These are phyloP conservation scores for Scaptomyza caliginosa DNA, from an alignment of 2,888 invertebrate genomes.

Conservation along the genomic window DNA sequence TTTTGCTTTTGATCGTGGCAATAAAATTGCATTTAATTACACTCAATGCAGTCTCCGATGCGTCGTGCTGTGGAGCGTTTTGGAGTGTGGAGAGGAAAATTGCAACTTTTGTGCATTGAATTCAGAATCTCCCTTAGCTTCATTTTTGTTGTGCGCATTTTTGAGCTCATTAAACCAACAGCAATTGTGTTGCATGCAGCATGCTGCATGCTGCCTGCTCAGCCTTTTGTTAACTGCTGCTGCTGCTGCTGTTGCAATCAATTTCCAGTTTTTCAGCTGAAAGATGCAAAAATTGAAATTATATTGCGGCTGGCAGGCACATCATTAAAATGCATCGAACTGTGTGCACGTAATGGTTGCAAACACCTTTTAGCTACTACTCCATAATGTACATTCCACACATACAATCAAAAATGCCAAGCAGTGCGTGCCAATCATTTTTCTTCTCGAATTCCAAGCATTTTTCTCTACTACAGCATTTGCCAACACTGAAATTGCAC, in stretches of 20 bases:
- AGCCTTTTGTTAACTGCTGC: slow-evolving; percentile 22
- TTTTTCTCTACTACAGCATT: slow-evolving; percentile 20
- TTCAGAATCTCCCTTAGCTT: slow-evolving; percentile 9
- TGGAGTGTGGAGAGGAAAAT: too few relatives aligned
- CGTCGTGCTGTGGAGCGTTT: slow-evolving; percentile 1
- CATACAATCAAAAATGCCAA: slow-evolving; percentile 5
- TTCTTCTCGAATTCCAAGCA: slow-evolving; percentile 50
- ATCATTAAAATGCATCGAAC: slow-evolving; percentile 74
- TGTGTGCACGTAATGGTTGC: slow-evolving; percentile 54
- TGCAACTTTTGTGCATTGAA: slow-evolving; percentile 31
- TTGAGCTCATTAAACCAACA: slow-evolving; percentile 74
- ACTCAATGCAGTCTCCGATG: slow-evolving; percentile 31
- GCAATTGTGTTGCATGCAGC: slow-evolving; percentile 65
- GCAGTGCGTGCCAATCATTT: slow-evolving; percentile 43
- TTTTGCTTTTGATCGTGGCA: slow-evolving; percentile 68
- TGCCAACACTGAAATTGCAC: slow-evolving; percentile 33
- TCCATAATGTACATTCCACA: neutral
- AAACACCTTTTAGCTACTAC: slow-evolving; percentile 47
- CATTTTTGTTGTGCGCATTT: slow-evolving; percentile 75
- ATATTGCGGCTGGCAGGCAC: slow-evolving; percentile 60
- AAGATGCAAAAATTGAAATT: slow-evolving; percentile 75
- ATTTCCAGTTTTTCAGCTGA: slow-evolving; percentile 70
- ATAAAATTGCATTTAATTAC: slow-evolving; percentile 80
- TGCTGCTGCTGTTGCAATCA: slow-evolving; percentile 52
- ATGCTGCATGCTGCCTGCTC: slow-evolving; percentile 9